Conservation (phyloP, 2,888 invertebrate genomes). For the Masnerella sp. region DNA sequence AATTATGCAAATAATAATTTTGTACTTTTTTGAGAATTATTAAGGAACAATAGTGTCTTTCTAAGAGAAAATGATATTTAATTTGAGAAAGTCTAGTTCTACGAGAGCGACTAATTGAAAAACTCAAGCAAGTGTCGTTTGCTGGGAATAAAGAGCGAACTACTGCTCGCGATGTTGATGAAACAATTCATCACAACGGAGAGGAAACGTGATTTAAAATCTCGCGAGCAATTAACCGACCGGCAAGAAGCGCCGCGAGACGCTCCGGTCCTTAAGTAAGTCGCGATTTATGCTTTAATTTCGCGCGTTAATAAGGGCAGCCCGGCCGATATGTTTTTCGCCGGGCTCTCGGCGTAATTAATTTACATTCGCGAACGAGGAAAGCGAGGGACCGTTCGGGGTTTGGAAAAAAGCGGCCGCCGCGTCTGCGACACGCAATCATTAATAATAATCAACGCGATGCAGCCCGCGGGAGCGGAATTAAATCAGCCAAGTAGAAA, state of each 20-base stretch:
- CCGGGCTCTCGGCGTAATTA: conserved; percentile 72
- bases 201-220: conserved; percentile 55
- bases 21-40: no score
- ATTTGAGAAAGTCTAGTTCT: no score
- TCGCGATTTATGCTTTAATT: conserved; percentile 76
- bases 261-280: conserved; percentile 71
- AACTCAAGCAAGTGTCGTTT: conserved; percentile 39
- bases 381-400: conserved; percentile 62
- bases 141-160: conserved; percentile 15
- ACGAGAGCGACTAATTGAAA: conserved; percentile 47
- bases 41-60: no score
- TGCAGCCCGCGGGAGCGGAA: conserved; percentile 64
- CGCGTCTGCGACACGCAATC: conserved; percentile 66
- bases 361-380: conserved; percentile 73
- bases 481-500: conserved; percentile 69
- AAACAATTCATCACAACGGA: conserved; percentile 55
- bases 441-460: conserved; percentile 72
- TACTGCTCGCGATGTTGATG: conserved; percentile 27
- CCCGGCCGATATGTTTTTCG: conserved; percentile 74
- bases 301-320: conserved; percentile 73
- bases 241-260: conserved; percentile 47
- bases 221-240: conserved; percentile 51
- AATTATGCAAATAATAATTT: no score
- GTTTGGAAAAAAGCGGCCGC: conserved; percentile 60
- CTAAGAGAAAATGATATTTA: no score